Conservation (phyloP, 2,113 vertebrate species). For the Stictonetta naevosa region DNA sequence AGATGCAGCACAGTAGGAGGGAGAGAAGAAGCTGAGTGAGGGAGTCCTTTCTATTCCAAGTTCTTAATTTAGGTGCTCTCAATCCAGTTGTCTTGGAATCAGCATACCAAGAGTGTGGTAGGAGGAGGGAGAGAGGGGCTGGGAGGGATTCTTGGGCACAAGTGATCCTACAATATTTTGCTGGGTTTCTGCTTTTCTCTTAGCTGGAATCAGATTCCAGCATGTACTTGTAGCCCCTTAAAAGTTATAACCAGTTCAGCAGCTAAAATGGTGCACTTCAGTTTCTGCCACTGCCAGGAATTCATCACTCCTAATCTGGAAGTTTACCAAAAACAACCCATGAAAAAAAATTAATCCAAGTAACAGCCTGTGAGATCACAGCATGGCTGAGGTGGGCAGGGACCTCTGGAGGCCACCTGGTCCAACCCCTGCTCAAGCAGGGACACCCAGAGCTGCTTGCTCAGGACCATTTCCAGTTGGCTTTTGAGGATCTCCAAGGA, state of each 20-base stretch:
- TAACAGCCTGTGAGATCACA: neutral
- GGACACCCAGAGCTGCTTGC: neutral
- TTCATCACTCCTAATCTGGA: neutral
- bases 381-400: neutral
- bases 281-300: neutral
- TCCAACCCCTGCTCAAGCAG: neutral
- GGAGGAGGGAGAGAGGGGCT: neutral
- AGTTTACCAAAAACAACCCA: neutral
- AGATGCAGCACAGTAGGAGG: neutral
- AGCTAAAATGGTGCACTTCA: neutral
- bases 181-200: neutral
- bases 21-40: neutral
- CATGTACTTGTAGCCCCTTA: neutral
- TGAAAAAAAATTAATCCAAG: neutral
- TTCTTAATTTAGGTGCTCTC: neutral
- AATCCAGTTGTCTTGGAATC: neutral
- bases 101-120: neutral
- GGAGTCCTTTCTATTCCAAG: neutral
- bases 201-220: neutral
- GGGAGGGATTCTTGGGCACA: neutral
- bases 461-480: too few relatives aligned
- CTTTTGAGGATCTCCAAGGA: too few relatives aligned
- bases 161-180: neutral
- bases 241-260: neutral
- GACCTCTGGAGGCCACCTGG: neutral